Base-by-base conservation (phyloP, 2,888 invertebrate species). In the Drosophila merina region DNA sequence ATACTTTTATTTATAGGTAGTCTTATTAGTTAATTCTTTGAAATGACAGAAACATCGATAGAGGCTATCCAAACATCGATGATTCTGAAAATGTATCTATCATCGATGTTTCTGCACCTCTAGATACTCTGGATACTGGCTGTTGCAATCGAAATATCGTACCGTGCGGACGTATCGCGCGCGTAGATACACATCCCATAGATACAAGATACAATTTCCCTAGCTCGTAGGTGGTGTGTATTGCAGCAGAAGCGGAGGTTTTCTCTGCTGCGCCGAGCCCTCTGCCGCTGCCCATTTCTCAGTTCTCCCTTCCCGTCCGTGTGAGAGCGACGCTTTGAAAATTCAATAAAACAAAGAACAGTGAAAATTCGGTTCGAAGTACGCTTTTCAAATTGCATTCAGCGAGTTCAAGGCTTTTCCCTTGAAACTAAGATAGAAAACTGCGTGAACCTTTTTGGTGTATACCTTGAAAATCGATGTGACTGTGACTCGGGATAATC, bases 371-470 rank as follows among this genome's bases (percentile, higher is more conserved):
- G 64, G 54, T 52, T 48, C 56, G 40, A 58, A 68, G 40, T 25
- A 42, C 42, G 12, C 42, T 14, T 57, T 64, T 57, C 40, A 62
- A 66, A 72, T 67, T 56, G 42, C 51, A 33, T 20, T 71, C 64
- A 79, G 42, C 69, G 59, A 79, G 79, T 79, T 78, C 77, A 73
- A 81, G 76, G 77, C 74, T 77, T 71, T 59, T 14, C 38, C 33
- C 45, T 30, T 36, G 30, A 36, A 52, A 62, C 12, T 54, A 45
- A 45, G 38, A 51, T 31, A 30, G 12, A 30, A 50, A 44, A 63
- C 62, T 66, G 51, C 77, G 78, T 88, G 89, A 83, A 84, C 20
- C 82, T 88, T 74, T 88, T 84, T 86, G 47, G 47, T 86, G 86
- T 88, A 88, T 88, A 86, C 79, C 83, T 83, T 77, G 72, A 48